Conservation (phyloP, 2,113 vertebrate species). For the Lycocorax pyrrhopterus region DNA sequence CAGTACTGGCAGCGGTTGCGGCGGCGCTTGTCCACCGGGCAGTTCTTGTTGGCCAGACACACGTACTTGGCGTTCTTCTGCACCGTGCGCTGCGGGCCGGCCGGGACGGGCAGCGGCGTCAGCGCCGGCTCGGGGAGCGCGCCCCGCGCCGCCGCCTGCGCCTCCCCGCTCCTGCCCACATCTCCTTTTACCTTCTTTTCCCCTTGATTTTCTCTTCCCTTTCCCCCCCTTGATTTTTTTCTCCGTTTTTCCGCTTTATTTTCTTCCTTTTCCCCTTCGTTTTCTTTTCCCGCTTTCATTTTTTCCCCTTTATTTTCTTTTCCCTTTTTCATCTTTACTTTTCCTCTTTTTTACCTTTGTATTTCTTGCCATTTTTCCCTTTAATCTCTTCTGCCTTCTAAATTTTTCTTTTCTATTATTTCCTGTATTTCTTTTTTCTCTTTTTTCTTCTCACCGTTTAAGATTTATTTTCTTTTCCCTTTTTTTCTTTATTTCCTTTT, state of each 20-base stretch:
- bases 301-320: fast-evolving
- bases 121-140: background rate
- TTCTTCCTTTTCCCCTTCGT: background rate
- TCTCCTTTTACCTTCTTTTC: fast-evolving
- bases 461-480: background rate
- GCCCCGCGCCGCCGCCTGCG: background rate
- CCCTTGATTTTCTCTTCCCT: fast-evolving
- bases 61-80: conserved; percentile 99
- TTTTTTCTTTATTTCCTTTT: background rate
- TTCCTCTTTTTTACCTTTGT: background rate
- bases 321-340: too few relatives aligned
- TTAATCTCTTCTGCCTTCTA: background rate
- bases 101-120: background rate
- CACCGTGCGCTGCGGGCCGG: conserved; percentile 86
- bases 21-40: conserved; percentile 79
- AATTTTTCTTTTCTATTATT: background rate
- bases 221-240: background rate
- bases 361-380: background rate
- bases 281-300: background rate
- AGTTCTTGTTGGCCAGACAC: conserved; percentile 98
- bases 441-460: background rate
- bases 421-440: background rate
- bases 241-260: background rate
- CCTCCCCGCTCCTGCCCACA: background rate
- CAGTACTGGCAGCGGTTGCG: conserved; percentile 97